Conservation (phyloP, 1,140 invertebrate genomes). For the Leptoteleia sp. region DNA sequence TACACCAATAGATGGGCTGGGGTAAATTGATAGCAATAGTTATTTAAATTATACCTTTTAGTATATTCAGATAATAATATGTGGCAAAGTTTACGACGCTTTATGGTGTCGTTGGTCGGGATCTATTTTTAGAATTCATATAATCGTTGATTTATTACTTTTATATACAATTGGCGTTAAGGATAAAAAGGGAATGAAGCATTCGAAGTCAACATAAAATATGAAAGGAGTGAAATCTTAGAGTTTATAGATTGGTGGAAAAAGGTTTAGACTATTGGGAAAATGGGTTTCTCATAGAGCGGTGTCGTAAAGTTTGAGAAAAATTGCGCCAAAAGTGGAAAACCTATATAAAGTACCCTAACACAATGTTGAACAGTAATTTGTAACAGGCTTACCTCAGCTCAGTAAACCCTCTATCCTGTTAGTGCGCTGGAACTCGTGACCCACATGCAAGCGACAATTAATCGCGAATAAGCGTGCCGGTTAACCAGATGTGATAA, state of each 20-base stretch:
- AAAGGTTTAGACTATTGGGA: too few species aligned
- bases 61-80: not conserved
- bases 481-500: constrained; percentile 58
- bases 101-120: constrained; percentile 10
- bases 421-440: constrained; percentile 78
- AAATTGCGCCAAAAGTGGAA: not conserved
- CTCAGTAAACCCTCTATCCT: constrained; percentile 78
- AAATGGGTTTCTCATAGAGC: too few species aligned
- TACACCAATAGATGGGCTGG: not conserved
- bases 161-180: too few species aligned
- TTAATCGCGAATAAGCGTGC: constrained; percentile 73
- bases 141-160: not conserved
- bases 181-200: too few species aligned
- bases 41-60: constrained; percentile 2
- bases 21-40: constrained; percentile 7
- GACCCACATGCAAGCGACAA: constrained; percentile 80
- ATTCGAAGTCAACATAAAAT: too few species aligned
- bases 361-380: constrained; percentile 56
- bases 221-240: too few species aligned
- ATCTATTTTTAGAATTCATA: not conserved
- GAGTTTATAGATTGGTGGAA: too few species aligned
- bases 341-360: constrained; percentile 43
- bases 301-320: not conserved
- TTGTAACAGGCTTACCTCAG: constrained; percentile 77
- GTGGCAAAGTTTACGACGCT: constrained; percentile 3